Evolutionary conservation across 2,797 vertebrate genomes (phyloP).

Genomic region (Argentina silus): DNA sequence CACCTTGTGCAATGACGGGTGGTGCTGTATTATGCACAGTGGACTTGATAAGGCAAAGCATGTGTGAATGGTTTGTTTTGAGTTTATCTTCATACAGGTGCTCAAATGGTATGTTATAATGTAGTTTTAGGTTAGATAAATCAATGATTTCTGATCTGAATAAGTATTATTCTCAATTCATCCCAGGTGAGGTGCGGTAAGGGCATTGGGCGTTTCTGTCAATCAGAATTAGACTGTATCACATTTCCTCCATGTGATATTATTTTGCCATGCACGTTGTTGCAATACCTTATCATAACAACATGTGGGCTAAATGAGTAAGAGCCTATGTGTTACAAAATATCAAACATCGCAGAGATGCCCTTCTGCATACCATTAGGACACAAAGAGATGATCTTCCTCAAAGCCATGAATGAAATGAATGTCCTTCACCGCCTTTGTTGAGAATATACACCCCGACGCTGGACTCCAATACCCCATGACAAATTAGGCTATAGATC

Average conservation of each 20-base stretch:
- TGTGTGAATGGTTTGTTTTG: slow-evolving; percentile 7
- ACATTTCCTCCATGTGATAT: slow-evolving; percentile 10
- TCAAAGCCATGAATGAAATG: slow-evolving; percentile 22
- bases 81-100: neutral
- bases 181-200: slow-evolving; percentile 53
- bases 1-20: slow-evolving; percentile 43
- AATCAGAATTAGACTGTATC: neutral
- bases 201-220: slow-evolving; percentile 64
- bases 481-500: slow-evolving; percentile 13
- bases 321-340: slow-evolving; percentile 24
- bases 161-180: neutral
- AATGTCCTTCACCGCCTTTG: slow-evolving; percentile 56
- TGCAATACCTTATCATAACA: neutral
- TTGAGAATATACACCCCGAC: slow-evolving; percentile 41
- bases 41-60: slow-evolving; percentile 46
- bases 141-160: neutral
- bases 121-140: neutral
- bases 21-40: slow-evolving; percentile 41
- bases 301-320: neutral
- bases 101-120: too few species aligned
- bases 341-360: slow-evolving; percentile 26
- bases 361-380: slow-evolving; percentile 38
- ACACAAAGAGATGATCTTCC: slow-evolving; percentile 61
- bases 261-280: neutral
- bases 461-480: too few species aligned